phyloP scores from a whole-genome alignment of 2,797 vertebrate species.

The Meriones psammophilus region DNA sequence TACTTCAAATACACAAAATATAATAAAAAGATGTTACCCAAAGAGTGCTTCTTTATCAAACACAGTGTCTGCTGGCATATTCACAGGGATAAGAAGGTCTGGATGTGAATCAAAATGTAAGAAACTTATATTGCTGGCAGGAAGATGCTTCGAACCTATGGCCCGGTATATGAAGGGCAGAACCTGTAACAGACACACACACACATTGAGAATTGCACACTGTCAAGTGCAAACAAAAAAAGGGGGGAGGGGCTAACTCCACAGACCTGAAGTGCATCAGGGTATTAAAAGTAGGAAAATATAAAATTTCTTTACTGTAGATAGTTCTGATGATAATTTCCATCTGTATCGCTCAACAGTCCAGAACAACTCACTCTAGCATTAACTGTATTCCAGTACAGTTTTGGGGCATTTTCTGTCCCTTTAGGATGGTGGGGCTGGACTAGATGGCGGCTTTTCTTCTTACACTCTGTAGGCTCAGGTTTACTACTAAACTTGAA shows the following conservation, averaged over 20 bases:
- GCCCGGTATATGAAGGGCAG: slow-evolving; percentile 96
- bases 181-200: slow-evolving; percentile 88
- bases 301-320: background rate
- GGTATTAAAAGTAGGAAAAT: background rate
- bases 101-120: slow-evolving; percentile 98
- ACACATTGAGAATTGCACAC: background rate
- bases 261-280: background rate
- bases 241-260: no score
- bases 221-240: background rate
- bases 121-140: slow-evolving; percentile 92
- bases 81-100: slow-evolving; percentile 97
- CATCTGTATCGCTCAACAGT: background rate
- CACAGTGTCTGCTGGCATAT: slow-evolving; percentile 96
- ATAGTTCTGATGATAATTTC: background rate
- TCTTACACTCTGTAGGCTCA: background rate
- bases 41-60: slow-evolving; percentile 96
- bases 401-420: background rate
- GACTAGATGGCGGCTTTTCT: no score
- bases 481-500: background rate
- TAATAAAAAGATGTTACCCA: slow-evolving; percentile 88
- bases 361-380: background rate
- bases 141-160: slow-evolving; percentile 96
- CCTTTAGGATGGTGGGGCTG: background rate
- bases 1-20: slow-evolving; percentile 49
- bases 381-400: background rate